Evolutionary conservation across 2,888 invertebrate genomes (phyloP), one percentile per base, ranked within the genome.

Genomic region (Andrena marginata): DNA sequence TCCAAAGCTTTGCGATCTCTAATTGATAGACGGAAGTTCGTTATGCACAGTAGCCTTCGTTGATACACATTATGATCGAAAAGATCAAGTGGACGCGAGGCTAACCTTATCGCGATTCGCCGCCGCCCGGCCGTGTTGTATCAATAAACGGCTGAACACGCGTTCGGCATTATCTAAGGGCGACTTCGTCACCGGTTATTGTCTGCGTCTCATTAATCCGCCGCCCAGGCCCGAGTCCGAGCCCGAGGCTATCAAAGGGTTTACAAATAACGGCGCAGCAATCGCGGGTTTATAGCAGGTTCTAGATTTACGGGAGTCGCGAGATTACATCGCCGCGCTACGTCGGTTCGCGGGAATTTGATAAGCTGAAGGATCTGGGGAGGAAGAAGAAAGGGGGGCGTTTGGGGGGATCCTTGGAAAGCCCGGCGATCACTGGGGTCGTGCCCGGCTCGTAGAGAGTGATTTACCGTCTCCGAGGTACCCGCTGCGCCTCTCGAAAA

Each of bases 391-490:
- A 6, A 33, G 31, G 20, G 23, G 23, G 29, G 0, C 26, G 29
- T 0, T 16, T 5, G 16, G 42, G 16, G 42, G 13, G 7, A 20
- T 31, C 20, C 48, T 23, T 23, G 71, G 62, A 71, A 62, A 23
- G 26, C 20, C 20, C 49, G 10, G 13, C 56, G 51, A 68, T 56
- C 13, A 72, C 31, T 49, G 29, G 20, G 33, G 23, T 54, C 31
- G 42, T 16, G 33, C 3, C 8, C 13, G 33, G 26, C 75, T 76
- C 64, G 64, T 78, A 67, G 26, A 59, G 59, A 65, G 84, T 89
- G 90, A 91, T 91, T 91, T 91, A 91, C 69, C 74, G 85, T 51
- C 60, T 77, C 64, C 35, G 49, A 67, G 63, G 16, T 31, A 54
- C 64, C 51, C 79, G 64, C 68, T 71, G 78, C 75, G 69, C 59